Evolutionary conservation across 1,140 invertebrate species (phyloP).

Genomic region (Drosophila pseudoananassae): DNA sequence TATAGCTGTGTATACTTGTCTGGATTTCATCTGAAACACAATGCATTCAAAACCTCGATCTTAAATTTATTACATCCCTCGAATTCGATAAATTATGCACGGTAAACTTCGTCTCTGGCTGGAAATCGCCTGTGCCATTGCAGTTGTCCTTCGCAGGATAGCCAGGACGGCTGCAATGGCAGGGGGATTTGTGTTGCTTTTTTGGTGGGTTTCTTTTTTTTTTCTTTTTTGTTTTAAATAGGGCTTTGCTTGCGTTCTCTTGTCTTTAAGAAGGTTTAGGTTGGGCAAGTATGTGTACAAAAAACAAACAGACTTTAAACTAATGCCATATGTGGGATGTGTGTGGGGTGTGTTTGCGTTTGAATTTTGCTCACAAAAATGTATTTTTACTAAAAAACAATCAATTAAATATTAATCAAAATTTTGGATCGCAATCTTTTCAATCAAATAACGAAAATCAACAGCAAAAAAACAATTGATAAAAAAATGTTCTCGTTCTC

Average conservation of each 20-base stretch:
- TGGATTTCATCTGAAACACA: slow-evolving; percentile 47
- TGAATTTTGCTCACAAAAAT: slow-evolving; percentile 68
- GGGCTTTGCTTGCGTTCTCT: not conserved
- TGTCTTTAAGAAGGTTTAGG: not conserved
- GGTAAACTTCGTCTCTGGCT: slow-evolving; percentile 63
- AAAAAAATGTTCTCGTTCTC: slow-evolving; percentile 44
- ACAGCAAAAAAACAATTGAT: slow-evolving; percentile 71
- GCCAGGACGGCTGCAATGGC: slow-evolving; percentile 10
- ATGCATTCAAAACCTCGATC: slow-evolving; percentile 38
- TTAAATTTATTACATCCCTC: slow-evolving; percentile 45
- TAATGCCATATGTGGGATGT: slow-evolving; percentile 28
- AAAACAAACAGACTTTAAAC: slow-evolving; percentile 54
- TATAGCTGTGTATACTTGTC: slow-evolving; percentile 29
- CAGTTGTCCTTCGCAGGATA: not conserved
- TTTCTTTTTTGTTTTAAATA: slow-evolving; percentile 1
- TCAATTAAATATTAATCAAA: slow-evolving; percentile 78
- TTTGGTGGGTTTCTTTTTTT: slow-evolving; percentile 18
- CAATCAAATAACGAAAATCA: slow-evolving; percentile 79
- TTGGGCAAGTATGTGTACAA: not conserved
- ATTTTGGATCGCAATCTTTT: slow-evolving; percentile 42
- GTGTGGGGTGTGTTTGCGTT: slow-evolving; percentile 20
- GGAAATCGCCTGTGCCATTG: slow-evolving; percentile 23
- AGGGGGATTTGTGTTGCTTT: slow-evolving; percentile 27
- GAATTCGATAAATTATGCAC: slow-evolving; percentile 66
- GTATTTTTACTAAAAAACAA: slow-evolving; percentile 77